Evolutionary conservation across 92 coral and sea anemone species (phyloP), one percentile per base, ranked within the genome.

Genomic region (Epizoanthus ramosus): DNA sequence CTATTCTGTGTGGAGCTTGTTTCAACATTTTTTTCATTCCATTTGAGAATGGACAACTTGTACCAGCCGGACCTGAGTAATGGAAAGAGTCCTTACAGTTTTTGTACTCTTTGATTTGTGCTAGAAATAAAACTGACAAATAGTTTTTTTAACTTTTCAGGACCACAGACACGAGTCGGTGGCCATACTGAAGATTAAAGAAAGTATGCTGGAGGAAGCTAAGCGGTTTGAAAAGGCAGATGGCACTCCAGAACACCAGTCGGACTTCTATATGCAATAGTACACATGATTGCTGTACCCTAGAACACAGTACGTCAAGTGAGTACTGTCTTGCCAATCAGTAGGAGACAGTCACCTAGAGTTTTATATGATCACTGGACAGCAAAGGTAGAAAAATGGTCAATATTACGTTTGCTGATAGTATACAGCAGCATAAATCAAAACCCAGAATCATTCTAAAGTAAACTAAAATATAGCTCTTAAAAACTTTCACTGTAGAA

Each of bases 191-290:
- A 93, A 93, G 90, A 93, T 93, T 87, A 93, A 93, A 83, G 98
- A 93, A 68, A 91, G 91, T 50, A 93, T 93, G 98, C 95, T 89
- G 84, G 98, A 93, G 73, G 98, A 93, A 87, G 98, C 95, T 22
- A 93, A 92, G 87, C 93, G 93, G 81, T 93, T 93, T 88, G 98
- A 93, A 83, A 91, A 84, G 57, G 54, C 83, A 50, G 91, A 89
- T 60, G 85, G 83, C 61, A 54, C 92, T 53, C 89, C 87, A 33
- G 93, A 93, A 68, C 91, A 88, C 67, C 89, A 89, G 77, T 87
- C 88, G 33, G 97, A 93, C 83, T 93, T 88, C 90, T 91, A 86
- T 88, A 80, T 87, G 86, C 91, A 71, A 93, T 89, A 93, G 84
- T 80, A 74, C 73, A 79, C 65, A 47, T 73, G 71, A 77, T 77